Evolutionary conservation across 2,888 invertebrate genomes (phyloP), one percentile per base, ranked within the genome.

Genomic region (Acanthosepion pharaonis): DNA sequence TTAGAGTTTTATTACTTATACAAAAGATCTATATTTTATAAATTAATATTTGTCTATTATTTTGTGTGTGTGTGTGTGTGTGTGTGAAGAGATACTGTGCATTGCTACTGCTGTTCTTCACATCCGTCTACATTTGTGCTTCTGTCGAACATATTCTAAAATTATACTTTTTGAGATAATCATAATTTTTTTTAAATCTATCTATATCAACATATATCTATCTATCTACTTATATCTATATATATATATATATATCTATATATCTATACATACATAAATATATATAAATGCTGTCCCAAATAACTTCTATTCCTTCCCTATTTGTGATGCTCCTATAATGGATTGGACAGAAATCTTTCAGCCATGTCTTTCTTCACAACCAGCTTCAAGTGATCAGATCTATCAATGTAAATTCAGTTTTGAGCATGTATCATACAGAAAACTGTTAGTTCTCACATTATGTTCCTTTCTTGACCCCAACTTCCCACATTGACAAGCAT

Each of bases 251-350:
- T 92, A 18, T 92, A 92, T 92, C 18, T 92, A 51, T 92, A 15
- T 92, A 51, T 92, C 18, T 48, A 51, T 49, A 92, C 48, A 92
- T 48, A 92, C 28, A 92, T 48, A 51, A 48, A 92, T 92, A 92
- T 92, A 92, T 92, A 51, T 92, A 51, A 49, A 92, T 92, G 92
- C 78, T 78, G 78, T 78, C 78, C 78, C 78, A 78, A 78, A 78
- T 78, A 78, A 78, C 78, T 78, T 78, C 78, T 78, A 78, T 78
- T 78, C 78, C 78, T 78, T 78, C 78, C 78, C 78, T 78, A 78
- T 78, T 78, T 78, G 78, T 78, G 78, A 78, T 78, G 78, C 78
- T 78, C 78, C 78, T 78, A 78, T 78, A n/a, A 78, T 78, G 78
- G 78, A 78, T 78, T 78, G 78, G 78, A 78, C 78, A 78, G 78